Conservation (phyloP, 1,140 invertebrate genomes). For the Cephus cinctus region DNA sequence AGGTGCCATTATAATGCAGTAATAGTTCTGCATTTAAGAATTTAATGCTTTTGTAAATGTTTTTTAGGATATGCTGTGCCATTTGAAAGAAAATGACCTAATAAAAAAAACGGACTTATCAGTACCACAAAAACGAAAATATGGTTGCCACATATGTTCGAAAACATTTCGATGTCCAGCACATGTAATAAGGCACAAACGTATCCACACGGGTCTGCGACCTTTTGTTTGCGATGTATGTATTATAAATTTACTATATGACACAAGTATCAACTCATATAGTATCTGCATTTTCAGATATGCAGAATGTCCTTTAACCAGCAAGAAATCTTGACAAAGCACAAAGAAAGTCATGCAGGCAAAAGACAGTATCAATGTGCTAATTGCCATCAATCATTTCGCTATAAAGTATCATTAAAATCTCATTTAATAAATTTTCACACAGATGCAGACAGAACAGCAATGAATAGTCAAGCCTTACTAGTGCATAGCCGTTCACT, state of each 20-base stretch:
- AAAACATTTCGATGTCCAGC: conserved; percentile 48
- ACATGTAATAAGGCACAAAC: conserved; percentile 49
- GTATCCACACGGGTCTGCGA: conserved; percentile 45
- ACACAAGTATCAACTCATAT: background rate
- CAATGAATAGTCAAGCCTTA: conserved; percentile 17
- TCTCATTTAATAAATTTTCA: conserved; percentile 53
- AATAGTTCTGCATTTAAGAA: too few relatives aligned
- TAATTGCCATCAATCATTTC: conserved; percentile 57
- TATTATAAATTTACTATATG: conserved; percentile 23
- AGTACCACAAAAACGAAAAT: conserved; percentile 26
- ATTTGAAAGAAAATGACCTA: conserved; percentile 39
- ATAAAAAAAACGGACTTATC: conserved; percentile 19
- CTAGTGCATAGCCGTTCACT: conserved; percentile 25
- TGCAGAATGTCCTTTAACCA: conserved; percentile 64
- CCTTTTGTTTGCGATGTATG: conserved; percentile 47
- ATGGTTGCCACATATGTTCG: conserved; percentile 38
- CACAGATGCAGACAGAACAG: conserved; percentile 25
- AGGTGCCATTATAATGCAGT: too few relatives aligned
- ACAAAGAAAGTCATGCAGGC: conserved; percentile 57
- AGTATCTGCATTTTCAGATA: conserved; percentile 52
- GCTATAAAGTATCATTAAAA: conserved; percentile 48
- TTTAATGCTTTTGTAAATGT: too few relatives aligned
- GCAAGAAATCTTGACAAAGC: conserved; percentile 58
- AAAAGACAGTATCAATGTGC: conserved; percentile 60
- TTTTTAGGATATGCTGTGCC: conserved; percentile 42